Percentiles rank a stretch among this genome's conserved stretches.
phyloP scores from a whole-genome alignment of 1,140 invertebrate genomes.

The Heterodera schachtii region DNA sequence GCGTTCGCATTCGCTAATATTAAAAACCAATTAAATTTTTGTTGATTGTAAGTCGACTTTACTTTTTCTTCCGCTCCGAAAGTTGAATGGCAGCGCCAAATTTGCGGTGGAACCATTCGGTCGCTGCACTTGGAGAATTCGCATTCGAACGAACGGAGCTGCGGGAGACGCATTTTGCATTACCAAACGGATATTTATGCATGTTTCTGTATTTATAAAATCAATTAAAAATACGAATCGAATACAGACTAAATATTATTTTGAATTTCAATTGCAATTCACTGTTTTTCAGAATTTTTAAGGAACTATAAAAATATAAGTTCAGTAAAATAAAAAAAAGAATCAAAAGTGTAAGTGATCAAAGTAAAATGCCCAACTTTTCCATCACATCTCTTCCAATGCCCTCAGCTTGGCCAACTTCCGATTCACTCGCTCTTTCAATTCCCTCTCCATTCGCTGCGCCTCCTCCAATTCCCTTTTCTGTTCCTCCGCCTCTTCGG shows the following conservation, averaged over 20 bases:
- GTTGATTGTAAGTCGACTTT: not conserved
- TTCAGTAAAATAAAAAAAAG: not conserved
- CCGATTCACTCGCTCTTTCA: not conserved
- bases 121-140: not conserved
- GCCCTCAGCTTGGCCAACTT: not conserved
- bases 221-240: not conserved
- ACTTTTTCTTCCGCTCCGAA: not conserved
- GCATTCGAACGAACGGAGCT: not conserved
- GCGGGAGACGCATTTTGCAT: not conserved
- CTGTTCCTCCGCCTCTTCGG: not conserved
- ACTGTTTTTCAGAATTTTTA: too few species aligned
- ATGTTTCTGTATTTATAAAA: not conserved
- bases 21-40: not conserved
- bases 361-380: not conserved
- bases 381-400: not conserved
- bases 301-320: not conserved
- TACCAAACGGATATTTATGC: not conserved
- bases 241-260: not conserved
- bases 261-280: not conserved
- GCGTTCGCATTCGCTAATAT: not conserved
- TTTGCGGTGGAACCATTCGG: slow-evolving; percentile 19
- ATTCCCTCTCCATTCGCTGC: not conserved
- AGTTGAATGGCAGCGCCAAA: slow-evolving; percentile 17
- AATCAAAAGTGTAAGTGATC: not conserved
- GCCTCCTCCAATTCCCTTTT: not conserved